Conservation (phyloP, 1,140 invertebrate genomes). For the Ridgeia piscesae region DNA sequence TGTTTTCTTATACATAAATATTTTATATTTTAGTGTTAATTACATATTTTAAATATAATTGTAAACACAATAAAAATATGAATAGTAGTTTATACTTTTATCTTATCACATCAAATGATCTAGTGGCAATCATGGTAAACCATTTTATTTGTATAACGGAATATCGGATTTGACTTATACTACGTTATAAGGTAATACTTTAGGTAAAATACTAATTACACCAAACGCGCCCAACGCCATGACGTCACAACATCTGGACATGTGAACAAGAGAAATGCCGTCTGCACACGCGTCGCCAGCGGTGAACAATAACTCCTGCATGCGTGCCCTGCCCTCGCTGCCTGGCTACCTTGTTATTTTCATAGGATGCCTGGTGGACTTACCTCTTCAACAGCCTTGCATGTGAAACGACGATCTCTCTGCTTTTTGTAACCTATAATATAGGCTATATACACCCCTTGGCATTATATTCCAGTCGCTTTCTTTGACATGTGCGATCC, state of each 20-base stretch:
- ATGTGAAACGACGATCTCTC: not conserved
- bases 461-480: not conserved
- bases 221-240: not conserved
- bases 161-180: not conserved
- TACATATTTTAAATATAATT: too few relatives aligned
- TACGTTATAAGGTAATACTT: not conserved
- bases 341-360: not conserved
- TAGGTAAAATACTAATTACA: not conserved
- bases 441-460: not conserved
- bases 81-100: too few relatives aligned
- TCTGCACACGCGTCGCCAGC: not conserved
- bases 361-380: not conserved
- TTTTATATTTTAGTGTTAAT: too few relatives aligned
- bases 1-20: too few relatives aligned
- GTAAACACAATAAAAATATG: too few relatives aligned
- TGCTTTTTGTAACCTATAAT: not conserved
- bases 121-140: too few relatives aligned
- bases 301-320: not conserved
- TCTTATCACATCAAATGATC: too few relatives aligned
- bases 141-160: not conserved
- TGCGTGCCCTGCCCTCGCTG: too few relatives aligned
- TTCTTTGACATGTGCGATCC: not conserved
- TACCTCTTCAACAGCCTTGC: not conserved
- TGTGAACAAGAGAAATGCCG: not conserved
- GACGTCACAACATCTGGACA: not conserved